Percentiles rank a stretch among this genome's conserved stretches.
Conservation (phyloP, 2,113 vertebrate genomes). For the Lophotis ruficrista region DNA sequence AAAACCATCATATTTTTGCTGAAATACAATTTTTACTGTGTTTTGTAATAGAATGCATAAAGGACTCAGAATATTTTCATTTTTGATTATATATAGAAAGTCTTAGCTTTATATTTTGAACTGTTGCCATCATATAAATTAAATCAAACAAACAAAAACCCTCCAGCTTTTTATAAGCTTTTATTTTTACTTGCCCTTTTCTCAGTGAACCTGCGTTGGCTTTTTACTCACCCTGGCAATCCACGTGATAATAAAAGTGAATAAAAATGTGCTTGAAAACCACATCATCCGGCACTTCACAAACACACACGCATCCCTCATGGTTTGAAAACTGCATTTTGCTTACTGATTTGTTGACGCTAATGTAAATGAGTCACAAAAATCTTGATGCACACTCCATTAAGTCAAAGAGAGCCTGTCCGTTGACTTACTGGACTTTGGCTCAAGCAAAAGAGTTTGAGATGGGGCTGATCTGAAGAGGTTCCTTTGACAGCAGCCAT, state of each 20-base stretch:
- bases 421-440: background rate
- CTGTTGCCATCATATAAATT: background rate
- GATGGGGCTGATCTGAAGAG: background rate
- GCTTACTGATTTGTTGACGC: background rate
- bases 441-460: background rate
- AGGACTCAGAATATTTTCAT: background rate
- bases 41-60: background rate
- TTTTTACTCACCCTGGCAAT: background rate
- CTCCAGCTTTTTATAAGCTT: background rate
- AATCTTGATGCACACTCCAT: background rate
- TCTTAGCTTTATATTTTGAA: background rate
- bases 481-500: background rate
- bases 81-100: background rate
- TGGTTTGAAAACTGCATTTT: background rate
- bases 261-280: background rate
- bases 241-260: accelerated
- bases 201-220: background rate
- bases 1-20: background rate
- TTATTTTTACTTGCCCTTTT: background rate
- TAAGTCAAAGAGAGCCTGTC: background rate
- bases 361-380: accelerated
- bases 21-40: background rate
- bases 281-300: background rate
- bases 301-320: background rate
- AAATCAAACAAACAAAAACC: background rate